phyloP scores from a whole-genome alignment of 35 echinoderm and acorn worm genomes.

The Diadema setosum region DNA sequence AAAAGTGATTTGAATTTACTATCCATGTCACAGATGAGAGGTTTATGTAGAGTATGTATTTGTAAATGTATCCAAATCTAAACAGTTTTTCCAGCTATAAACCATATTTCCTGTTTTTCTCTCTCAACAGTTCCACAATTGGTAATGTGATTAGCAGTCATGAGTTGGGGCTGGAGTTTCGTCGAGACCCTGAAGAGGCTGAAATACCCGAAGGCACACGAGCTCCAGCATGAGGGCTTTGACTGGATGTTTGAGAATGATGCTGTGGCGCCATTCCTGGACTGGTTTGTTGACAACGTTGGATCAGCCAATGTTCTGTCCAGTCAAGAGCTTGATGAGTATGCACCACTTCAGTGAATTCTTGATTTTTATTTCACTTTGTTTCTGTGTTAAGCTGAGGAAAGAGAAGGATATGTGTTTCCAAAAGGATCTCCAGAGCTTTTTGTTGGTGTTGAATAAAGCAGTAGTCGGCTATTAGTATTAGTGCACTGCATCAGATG shows the following conservation, averaged over 20 bases:
- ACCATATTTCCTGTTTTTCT: background rate
- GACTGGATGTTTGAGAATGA: constrained; percentile 98
- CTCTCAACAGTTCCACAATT: background rate
- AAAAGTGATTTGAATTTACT: too few species aligned
- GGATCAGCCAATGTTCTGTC: constrained; percentile 59
- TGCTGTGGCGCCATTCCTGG: constrained; percentile 60
- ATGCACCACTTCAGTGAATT: background rate
- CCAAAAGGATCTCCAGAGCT: too few species aligned
- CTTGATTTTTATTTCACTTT: background rate
- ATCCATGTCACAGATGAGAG: too few species aligned
- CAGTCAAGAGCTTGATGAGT: constrained; percentile 70
- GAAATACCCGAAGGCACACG: constrained; percentile 48
- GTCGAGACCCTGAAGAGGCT: constrained; percentile 51
- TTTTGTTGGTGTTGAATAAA: too few species aligned
- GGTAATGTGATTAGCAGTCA: background rate
- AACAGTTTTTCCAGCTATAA: background rate
- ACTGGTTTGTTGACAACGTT: constrained; percentile 93
- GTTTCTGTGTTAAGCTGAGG: too few species aligned
- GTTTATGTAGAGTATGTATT: too few species aligned
- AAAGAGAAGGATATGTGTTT: background rate
- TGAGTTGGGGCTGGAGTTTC: constrained; percentile 65
- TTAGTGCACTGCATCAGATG: too few species aligned
- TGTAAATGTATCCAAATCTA: too few species aligned
- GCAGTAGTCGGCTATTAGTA: too few species aligned
- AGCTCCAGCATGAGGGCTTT: constrained; percentile 73